These are phyloP conservation scores for Troglohyphantes excavatus DNA, from an alignment of 2,888 invertebrate species.

Conservation along the genomic window DNA sequence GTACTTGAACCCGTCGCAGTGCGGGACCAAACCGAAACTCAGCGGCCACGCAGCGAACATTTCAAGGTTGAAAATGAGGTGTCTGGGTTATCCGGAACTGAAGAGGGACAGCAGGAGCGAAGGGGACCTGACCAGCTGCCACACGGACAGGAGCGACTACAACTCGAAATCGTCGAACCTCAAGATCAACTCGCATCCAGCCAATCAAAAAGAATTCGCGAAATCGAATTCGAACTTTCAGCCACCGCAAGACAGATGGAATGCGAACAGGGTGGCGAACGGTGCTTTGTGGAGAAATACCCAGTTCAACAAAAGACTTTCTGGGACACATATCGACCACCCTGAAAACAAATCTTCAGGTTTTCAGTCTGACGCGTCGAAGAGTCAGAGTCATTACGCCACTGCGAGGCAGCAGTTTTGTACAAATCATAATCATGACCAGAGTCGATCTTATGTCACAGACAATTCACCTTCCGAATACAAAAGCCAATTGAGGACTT, in stretches of 20 bases:
- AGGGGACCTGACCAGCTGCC: slow-evolving; percentile 73
- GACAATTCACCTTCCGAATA: slow-evolving; percentile 15
- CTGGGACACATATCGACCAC: background rate
- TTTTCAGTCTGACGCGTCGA: slow-evolving; percentile 37
- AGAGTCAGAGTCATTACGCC: slow-evolving; percentile 27
- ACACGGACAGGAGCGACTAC: slow-evolving; percentile 52
- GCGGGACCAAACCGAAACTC: slow-evolving; percentile 58
- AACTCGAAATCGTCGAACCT: background rate
- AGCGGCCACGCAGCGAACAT: slow-evolving; percentile 27
- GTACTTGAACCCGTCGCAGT: slow-evolving; percentile 35
- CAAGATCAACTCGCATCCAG: background rate
- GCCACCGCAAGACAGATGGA: background rate
- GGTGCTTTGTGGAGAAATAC: slow-evolving; percentile 50
- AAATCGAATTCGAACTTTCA: slow-evolving; percentile 16
- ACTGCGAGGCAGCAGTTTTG: slow-evolving; percentile 22
- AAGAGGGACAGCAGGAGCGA: slow-evolving; percentile 75
- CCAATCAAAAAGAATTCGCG: background rate
- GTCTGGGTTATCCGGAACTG: slow-evolving; percentile 56
- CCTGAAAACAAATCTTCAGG: slow-evolving; percentile 34
- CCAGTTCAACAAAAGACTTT: slow-evolving; percentile 2
- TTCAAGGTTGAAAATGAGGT: slow-evolving; percentile 61
- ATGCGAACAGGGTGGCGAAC: background rate
- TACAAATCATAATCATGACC: slow-evolving; percentile 65
- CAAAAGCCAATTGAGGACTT: slow-evolving; percentile 38
- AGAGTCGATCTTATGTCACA: slow-evolving; percentile 14